Percentiles rank a stretch among this genome's conserved stretches.
These are phyloP conservation scores for Diaphora mendica DNA, from an alignment of 2,888 invertebrate species.

Conservation along the genomic window DNA sequence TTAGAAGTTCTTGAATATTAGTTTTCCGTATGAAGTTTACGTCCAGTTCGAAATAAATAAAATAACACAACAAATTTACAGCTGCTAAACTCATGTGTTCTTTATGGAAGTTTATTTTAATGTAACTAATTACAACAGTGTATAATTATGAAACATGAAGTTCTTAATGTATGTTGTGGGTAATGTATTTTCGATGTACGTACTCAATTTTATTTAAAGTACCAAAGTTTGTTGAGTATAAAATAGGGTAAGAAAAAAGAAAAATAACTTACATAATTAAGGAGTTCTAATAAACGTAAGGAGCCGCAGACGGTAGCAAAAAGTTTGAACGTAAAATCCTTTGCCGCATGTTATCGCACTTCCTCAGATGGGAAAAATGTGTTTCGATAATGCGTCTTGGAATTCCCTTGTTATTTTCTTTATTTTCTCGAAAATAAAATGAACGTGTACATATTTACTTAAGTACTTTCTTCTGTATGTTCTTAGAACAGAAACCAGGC, in stretches of 20 bases:
- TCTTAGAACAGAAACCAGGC: background rate
- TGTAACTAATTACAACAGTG: background rate
- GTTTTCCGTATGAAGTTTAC: constrained; percentile 6
- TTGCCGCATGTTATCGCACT: constrained; percentile 71
- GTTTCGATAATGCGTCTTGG: constrained; percentile 70
- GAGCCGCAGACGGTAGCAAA: constrained; percentile 38
- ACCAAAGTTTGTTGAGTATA: constrained; percentile 1
- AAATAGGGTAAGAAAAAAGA: constrained; percentile 37
- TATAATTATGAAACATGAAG: background rate
- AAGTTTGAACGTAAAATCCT: constrained; percentile 71
- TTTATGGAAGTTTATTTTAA: background rate
- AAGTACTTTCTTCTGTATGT: constrained; percentile 30
- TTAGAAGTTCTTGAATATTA: constrained; percentile 30
- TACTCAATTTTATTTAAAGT: constrained; percentile 1
- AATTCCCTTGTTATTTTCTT: constrained; percentile 61
- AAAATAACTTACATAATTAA: constrained; percentile 66
- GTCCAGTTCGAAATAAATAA: background rate
- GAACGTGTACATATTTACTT: constrained; percentile 31
- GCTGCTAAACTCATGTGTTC: background rate
- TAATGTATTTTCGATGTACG: background rate
- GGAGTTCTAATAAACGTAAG: constrained; percentile 61
- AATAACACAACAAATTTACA: background rate
- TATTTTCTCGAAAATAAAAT: constrained; percentile 42
- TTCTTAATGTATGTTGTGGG: background rate
- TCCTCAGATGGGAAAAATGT: constrained; percentile 75